phyloP scores from a whole-genome alignment of 2,113 vertebrate species.

The Alces alces region DNA sequence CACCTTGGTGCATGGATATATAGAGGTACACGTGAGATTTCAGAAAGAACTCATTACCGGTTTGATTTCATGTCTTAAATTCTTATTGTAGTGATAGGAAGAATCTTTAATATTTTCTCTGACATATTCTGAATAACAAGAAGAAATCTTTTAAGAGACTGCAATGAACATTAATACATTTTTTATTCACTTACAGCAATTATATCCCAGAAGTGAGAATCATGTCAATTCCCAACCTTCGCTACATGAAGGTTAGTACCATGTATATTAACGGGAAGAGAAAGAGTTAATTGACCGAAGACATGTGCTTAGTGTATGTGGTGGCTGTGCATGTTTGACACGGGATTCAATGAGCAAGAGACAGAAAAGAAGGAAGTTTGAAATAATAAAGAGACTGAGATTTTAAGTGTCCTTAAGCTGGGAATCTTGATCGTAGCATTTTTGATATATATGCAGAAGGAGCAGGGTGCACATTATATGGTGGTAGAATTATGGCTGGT shows the following conservation, averaged over 20 bases:
- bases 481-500: background rate
- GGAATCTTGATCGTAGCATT: background rate
- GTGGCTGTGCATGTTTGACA: background rate
- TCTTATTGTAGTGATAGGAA: background rate
- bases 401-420: constrained; percentile 7
- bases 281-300: background rate
- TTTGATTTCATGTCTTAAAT: background rate
- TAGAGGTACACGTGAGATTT: background rate
- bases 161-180: constrained; percentile 12
- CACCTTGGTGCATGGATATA: background rate
- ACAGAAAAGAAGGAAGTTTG: background rate
- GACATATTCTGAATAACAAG: background rate
- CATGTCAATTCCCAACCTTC: constrained; percentile 99
- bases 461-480: background rate
- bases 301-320: background rate
- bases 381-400: background rate
- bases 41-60: background rate
- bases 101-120: constrained; percentile 34
- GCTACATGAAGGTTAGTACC: constrained; percentile 92
- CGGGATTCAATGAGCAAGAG: background rate
- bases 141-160: constrained; percentile 11
- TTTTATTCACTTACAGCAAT: constrained; percentile 83
- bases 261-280: background rate
- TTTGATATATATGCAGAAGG: background rate
- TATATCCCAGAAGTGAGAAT: constrained; percentile 99